Base-by-base conservation (phyloP, 2,113 vertebrate species). In the Pithys albifrons region DNA sequence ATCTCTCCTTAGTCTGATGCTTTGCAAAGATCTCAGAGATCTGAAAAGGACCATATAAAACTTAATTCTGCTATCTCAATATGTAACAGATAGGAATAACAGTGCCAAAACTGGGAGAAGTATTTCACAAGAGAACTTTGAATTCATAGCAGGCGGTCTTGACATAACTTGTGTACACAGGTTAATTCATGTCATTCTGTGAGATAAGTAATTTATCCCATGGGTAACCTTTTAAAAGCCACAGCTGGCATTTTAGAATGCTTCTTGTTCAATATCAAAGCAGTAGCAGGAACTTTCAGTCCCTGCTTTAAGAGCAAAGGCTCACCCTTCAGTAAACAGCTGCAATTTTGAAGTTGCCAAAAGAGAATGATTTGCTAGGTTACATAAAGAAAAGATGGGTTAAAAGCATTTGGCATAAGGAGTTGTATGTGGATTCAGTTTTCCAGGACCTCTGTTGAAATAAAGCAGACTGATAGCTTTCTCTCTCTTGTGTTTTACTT, bases 211-310 rank as follows among this genome's bases (percentile, higher is more conserved):
- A 75, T 94, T 97, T 96, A 96, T 95, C 96, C 96, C 95, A 83
- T 61, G 93, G 73, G 94, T 92, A 96, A 96, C 96, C 90, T 95
- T 96, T 97, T 97, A 95, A 95, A 96, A 97, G 91, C 91, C 97
- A 96, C 97, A 98, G 97, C 97, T 98, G 97, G 93, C 93, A 35
- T 96, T 96, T 96, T 72, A 94, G 94, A 95, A 96, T 95, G 91
- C 87, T 94, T 66, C 96, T 97, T 94, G 96, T 87, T 95, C 94
- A 27, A 24, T 96, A 97, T 98, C 97, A 98, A 97, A 98, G 97
- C 79, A 31, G 95, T 92, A 90, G 91, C 89, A 79, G 86, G 92
- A 97, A 93, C 96, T 96, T 97, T 89, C 55, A 88, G 71, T 73
- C 90, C 82, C 88, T 85, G 58, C 96, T 88, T 88, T 79, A 69